Evolutionary conservation across 2,113 vertebrate genomes (phyloP).

Genomic region (Asarcornis scutulata): DNA sequence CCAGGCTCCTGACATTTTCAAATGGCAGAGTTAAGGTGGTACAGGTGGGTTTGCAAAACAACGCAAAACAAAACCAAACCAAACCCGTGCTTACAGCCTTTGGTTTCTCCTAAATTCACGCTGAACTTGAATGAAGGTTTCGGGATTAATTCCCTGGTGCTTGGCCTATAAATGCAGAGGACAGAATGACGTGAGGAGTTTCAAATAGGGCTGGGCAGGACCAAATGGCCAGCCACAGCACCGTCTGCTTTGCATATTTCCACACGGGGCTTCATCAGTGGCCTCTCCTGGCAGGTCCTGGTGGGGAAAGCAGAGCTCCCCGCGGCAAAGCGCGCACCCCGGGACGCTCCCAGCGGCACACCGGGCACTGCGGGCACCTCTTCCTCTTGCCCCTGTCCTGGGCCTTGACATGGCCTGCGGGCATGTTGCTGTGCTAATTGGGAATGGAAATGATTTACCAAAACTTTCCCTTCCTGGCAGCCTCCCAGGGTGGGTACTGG

Average conservation of each 20-base stretch:
- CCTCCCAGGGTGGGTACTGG: background rate
- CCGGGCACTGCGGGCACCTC: background rate
- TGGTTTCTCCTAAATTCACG: background rate
- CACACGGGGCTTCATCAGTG: background rate
- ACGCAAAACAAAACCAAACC: too few species aligned
- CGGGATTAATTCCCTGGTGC: background rate
- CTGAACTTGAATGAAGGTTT: background rate
- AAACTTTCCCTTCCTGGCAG: background rate
- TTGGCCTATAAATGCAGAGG: background rate
- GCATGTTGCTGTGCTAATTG: fast-evolving
- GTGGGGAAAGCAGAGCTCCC: background rate
- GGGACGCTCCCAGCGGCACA: background rate
- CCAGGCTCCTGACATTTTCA: background rate
- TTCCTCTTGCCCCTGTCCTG: background rate
- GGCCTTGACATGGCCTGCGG: background rate
- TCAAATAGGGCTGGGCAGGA: background rate
- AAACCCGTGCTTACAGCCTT: background rate
- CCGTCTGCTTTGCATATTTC: background rate
- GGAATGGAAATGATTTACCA: background rate
- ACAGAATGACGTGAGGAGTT: background rate
- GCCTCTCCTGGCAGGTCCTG: background rate
- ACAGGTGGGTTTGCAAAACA: background rate
- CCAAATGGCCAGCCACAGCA: background rate
- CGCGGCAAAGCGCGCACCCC: background rate
- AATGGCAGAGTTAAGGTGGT: background rate